Percentiles rank a stretch among this genome's conserved stretches.
Conservation (phyloP, 2,113 vertebrate species). For the Rhegmatorhina hoffmannsi region DNA sequence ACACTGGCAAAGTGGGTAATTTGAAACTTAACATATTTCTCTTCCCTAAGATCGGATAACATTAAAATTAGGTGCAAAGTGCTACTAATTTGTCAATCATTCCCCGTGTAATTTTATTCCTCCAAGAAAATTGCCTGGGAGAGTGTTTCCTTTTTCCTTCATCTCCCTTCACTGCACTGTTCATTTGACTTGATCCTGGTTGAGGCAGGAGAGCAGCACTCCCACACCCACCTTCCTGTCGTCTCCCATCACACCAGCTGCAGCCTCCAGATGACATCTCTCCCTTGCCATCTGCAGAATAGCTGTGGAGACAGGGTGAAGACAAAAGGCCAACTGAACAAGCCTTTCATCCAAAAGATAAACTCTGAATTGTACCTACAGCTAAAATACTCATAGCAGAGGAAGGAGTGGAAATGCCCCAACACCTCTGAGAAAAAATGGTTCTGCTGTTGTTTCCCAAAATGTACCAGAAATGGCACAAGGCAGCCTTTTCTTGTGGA, state of each 20-base stretch:
- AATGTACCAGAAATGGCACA: background rate
- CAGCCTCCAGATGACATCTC: slow-evolving; percentile 9
- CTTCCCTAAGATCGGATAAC: slow-evolving; percentile 62
- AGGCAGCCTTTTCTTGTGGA: background rate
- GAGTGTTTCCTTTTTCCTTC: slow-evolving; percentile 46
- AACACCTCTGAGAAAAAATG: background rate
- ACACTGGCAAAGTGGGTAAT: slow-evolving; percentile 71
- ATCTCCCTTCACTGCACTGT: background rate
- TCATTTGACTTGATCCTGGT: slow-evolving; percentile 46
- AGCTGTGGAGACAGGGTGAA: background rate
- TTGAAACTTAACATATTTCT: slow-evolving; percentile 77
- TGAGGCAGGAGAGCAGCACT: slow-evolving; percentile 22
- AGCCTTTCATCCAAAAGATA: background rate
- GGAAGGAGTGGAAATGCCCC: background rate
- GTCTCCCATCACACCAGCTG: background rate
- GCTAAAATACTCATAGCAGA: background rate
- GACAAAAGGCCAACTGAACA: background rate
- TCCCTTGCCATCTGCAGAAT: background rate
- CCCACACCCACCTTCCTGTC: background rate
- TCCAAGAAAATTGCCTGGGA: slow-evolving; percentile 70
- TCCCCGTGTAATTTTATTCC: slow-evolving; percentile 64
- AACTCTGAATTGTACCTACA: background rate
- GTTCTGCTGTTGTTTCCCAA: background rate
- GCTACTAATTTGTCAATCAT: slow-evolving; percentile 81
- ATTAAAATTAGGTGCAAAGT: slow-evolving; percentile 79